Evolutionary conservation across 2,113 vertebrate species (phyloP), one percentile per base, ranked within the genome.

Genomic region (Pterophyllum scalare): DNA sequence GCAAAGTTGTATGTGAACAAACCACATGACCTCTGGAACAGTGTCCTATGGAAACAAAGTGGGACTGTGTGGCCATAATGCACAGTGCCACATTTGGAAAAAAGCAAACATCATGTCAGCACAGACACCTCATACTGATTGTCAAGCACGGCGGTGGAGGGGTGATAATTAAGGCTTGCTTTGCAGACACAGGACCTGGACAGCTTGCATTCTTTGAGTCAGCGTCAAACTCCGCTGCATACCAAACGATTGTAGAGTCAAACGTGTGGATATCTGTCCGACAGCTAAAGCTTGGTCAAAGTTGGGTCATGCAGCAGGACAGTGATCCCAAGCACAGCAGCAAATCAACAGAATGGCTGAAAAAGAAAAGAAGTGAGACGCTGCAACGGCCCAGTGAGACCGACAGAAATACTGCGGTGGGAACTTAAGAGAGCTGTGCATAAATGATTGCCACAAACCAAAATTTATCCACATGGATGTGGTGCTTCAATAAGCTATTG

Each of bases 1-100:
- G 14, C 64, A 67, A 67, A 67, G 22, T 24, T 67, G 64, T 26
- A 49, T 67, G 40, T 67, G 64, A 49, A 67, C 64, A 46, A 67
- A 67, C 0, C 3, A 26, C 64, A 46, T 46, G 22, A 67, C 15
- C 46, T 46, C 6, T 33, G 31, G 31, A 6, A 6, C 31, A 33
- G 7, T 70, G 64, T 70, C 40, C 40, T 70, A 28, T 28, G 64
- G 40, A 49, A 70, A 19, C 40, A 70, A 49, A 70, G 46, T 49
- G 64, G 64, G 26, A 5, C 49, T 20, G 43, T 49, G 28, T 49
- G 43, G 65, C 43, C 22, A 19, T 19, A 14, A 49, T 19, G 40
- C 3, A 10, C 40, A 49, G 64, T 26, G 40, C 64, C 40, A 67
- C 15, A 13, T 43, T 43, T 43, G 12, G 40, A 4, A 2, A 43